A percentile compares a stretch with the other conserved stretches of the same genome.
Conservation (phyloP, 1,140 invertebrate species). For the Megalopta genalis region DNA sequence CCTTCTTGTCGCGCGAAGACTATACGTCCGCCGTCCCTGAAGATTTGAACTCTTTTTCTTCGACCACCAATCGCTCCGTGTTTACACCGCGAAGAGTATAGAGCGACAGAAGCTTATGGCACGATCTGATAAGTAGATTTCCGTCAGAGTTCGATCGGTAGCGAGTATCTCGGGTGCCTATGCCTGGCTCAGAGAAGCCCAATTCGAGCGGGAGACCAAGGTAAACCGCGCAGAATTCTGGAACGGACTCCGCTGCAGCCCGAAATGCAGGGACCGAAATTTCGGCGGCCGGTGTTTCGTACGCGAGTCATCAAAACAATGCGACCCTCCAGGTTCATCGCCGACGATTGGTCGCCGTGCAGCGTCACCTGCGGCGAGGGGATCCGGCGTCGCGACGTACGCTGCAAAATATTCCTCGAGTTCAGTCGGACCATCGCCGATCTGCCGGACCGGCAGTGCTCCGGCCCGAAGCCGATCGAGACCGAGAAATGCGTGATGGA, state of each 20-base stretch:
- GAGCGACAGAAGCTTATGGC: too few relatives aligned
- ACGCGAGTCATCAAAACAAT: constrained; percentile 4
- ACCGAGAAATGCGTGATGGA: constrained; percentile 88
- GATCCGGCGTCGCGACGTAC: constrained; percentile 87
- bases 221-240: neutral
- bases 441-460: constrained; percentile 93
- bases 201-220: neutral
- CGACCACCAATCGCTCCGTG: too few relatives aligned
- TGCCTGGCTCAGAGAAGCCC: neutral
- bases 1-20: too few relatives aligned
- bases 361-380: constrained; percentile 95
- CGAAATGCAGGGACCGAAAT: too few relatives aligned
- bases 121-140: too few relatives aligned
- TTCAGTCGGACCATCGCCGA: constrained; percentile 92
- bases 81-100: too few relatives aligned
- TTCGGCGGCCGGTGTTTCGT: neutral
- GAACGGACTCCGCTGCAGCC: neutral
- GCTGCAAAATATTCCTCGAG: constrained; percentile 96
- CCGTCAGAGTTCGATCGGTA: too few relatives aligned
- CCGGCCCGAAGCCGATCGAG: constrained; percentile 89
- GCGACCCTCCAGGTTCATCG: constrained; percentile 83
- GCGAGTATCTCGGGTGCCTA: too few relatives aligned
- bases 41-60: too few relatives aligned
- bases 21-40: too few relatives aligned
- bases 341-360: constrained; percentile 92